Evolutionary conservation across 2,113 vertebrate genomes (phyloP).

Genomic region (Macquaria australasica): DNA sequence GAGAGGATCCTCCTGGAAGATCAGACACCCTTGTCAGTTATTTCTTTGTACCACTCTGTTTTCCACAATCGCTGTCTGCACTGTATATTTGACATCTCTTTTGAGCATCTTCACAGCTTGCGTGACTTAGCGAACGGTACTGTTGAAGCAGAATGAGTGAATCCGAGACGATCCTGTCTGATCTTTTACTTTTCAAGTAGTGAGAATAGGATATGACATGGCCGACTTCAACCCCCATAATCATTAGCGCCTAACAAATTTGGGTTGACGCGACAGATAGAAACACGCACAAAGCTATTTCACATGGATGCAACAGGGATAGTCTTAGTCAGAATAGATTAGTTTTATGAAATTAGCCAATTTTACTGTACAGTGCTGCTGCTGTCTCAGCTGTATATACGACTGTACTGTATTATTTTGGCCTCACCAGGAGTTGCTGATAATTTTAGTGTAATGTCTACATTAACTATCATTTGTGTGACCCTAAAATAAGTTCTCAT

Average conservation of each 20-base stretch:
- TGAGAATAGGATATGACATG: background rate
- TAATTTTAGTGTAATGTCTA: background rate
- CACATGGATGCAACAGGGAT: no score
- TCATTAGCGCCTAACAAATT: background rate
- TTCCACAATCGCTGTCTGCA: background rate
- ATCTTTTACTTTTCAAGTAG: background rate
- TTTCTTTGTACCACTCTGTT: background rate
- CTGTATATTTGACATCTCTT: background rate
- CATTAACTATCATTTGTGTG: slow-evolving; percentile 14
- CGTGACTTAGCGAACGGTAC: no score
- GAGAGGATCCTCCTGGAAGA: background rate
- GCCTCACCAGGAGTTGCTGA: background rate
- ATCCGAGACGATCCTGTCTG: background rate
- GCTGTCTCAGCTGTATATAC: slow-evolving; percentile 1
- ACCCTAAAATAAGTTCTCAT: slow-evolving; percentile 14
- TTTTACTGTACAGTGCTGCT: background rate
- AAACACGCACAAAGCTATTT: background rate
- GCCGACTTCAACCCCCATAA: no score
- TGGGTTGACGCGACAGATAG: background rate
- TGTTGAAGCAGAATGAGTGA: background rate
- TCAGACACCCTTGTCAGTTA: background rate
- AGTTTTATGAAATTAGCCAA: background rate
- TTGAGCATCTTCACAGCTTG: background rate
- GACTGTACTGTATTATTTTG: background rate
- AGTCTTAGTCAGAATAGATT: no score